A percentile compares a stretch with the other conserved stretches of the same genome.
These are phyloP conservation scores for Limnephilus rhombicus DNA, from an alignment of 2,888 invertebrate species.

Conservation along the genomic window DNA sequence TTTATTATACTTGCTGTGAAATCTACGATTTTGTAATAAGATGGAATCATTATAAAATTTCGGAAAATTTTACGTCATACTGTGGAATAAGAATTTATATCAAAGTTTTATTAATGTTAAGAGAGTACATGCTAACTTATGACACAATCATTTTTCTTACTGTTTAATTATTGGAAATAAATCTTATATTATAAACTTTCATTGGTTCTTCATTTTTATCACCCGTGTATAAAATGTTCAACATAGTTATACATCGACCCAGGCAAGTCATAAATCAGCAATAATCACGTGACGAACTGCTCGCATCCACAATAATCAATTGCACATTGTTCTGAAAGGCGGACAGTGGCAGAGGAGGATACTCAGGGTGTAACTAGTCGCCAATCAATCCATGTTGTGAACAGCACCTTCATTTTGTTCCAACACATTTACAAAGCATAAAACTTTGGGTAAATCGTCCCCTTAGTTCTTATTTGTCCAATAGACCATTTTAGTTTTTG, in stretches of 20 bases:
- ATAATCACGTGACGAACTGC: too few species aligned
- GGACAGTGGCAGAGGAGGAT: too few species aligned
- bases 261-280: background rate
- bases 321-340: too few species aligned
- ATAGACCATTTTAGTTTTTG: too few species aligned
- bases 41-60: too few species aligned
- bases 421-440: too few species aligned
- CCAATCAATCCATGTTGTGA: too few species aligned
- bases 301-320: too few species aligned
- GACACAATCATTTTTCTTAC: constrained; percentile 21
- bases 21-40: background rate
- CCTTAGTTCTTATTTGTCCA: too few species aligned
- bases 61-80: background rate
- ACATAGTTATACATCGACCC: background rate
- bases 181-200: constrained; percentile 1
- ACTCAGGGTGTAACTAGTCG: too few species aligned
- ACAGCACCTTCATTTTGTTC: too few species aligned
- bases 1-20: background rate
- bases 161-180: constrained; percentile 21
- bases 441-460: too few species aligned
- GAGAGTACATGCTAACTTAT: background rate
- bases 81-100: background rate
- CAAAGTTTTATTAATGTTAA: background rate
- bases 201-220: background rate
- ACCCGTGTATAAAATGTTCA: background rate